Percentiles rank a stretch among this genome's conserved stretches.
These are phyloP conservation scores for Drosophila equinoxialis DNA, from an alignment of 1,140 invertebrate genomes.

Conservation along the genomic window DNA sequence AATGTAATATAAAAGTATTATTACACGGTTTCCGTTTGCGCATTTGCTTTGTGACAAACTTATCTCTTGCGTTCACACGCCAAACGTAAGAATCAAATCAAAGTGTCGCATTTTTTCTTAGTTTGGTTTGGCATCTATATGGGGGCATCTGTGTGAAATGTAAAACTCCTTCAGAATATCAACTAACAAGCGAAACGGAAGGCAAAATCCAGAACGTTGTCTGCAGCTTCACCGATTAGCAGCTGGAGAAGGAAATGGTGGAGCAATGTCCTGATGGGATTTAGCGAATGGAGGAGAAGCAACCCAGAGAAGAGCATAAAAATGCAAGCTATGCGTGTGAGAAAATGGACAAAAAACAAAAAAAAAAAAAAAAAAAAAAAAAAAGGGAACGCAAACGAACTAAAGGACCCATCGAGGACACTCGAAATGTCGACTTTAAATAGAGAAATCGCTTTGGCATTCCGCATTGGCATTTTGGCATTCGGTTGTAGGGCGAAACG, in stretches of 20 bases:
- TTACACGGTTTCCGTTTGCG: not conserved
- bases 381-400: slow-evolving; percentile 17
- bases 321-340: slow-evolving; percentile 63
- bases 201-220: not conserved
- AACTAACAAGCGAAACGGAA: slow-evolving; percentile 39
- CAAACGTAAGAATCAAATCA: slow-evolving; percentile 6
- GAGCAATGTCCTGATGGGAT: slow-evolving; percentile 36
- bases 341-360: slow-evolving; percentile 43
- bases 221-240: slow-evolving; percentile 16
- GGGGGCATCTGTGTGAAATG: slow-evolving; percentile 33
- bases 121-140: not conserved
- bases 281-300: slow-evolving; percentile 18
- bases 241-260: slow-evolving; percentile 13
- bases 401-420: slow-evolving; percentile 29
- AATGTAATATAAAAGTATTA: not conserved
- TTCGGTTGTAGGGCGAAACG: slow-evolving; percentile 54
- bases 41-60: not conserved
- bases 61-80: not conserved
- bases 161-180: slow-evolving; percentile 63
- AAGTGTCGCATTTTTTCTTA: not conserved
- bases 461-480: slow-evolving; percentile 42
- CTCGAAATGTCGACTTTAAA: slow-evolving; percentile 64
- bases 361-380: slow-evolving; percentile 8
- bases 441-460: slow-evolving; percentile 60
- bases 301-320: slow-evolving; percentile 35